Conservation (phyloP, 2,797 vertebrate species). For the Catharus ustulatus region DNA sequence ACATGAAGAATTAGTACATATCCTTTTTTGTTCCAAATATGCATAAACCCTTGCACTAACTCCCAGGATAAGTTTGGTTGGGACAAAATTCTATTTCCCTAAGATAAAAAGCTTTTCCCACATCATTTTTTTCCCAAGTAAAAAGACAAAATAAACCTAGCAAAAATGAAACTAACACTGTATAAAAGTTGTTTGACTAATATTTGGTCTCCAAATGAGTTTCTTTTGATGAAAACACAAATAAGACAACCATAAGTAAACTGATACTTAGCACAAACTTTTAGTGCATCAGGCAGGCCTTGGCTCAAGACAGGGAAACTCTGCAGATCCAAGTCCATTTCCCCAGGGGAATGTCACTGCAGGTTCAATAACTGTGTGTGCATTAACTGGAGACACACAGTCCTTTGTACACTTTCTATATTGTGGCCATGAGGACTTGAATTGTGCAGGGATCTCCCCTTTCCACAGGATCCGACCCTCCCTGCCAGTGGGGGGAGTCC, state of each 20-base stretch:
- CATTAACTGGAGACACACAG: not conserved
- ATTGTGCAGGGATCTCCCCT: not conserved
- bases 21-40: not conserved
- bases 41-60: not conserved
- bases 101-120: not conserved
- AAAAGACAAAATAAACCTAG: not conserved
- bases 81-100: not conserved
- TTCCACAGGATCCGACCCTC: not conserved
- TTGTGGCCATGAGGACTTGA: not conserved
- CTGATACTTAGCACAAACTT: not conserved
- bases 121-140: not conserved
- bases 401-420: no score
- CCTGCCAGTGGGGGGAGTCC: accelerated
- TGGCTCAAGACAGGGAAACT: not conserved
- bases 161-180: not conserved
- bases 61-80: not conserved
- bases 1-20: accelerated
- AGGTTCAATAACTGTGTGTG: not conserved
- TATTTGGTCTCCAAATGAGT: not conserved
- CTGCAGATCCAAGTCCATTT: not conserved
- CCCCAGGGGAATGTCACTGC: not conserved
- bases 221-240: not conserved
- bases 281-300: not conserved
- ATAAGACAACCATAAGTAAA: not conserved
- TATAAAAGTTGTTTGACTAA: not conserved